Evolutionary conservation across 2,888 invertebrate genomes (phyloP), one percentile per base, ranked within the genome.

Genomic region (Trichacis sp.): DNA sequence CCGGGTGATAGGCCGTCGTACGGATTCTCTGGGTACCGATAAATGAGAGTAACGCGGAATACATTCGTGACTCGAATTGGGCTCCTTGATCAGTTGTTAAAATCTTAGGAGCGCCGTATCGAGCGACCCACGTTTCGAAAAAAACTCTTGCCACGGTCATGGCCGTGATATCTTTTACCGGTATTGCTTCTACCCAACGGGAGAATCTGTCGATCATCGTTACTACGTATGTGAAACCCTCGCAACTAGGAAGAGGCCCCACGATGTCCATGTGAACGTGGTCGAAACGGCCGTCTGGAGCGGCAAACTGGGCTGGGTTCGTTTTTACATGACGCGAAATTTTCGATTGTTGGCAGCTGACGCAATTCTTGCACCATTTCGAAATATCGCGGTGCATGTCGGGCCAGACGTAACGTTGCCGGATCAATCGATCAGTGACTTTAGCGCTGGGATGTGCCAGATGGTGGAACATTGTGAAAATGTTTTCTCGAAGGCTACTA

Each of bases 341-440:
- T 20, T 64, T 64, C 12, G 58, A 29, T 2, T 24, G 48, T 17
- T 64, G 64, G 12, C 52, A 64, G 3, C 9, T 15, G 3, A 49
- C 2, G 42, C 60, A 59, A 1, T 11, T 33, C 12, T 40, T 17
- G 1, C 50, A 12, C 50, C 49, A 45, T 1, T 18, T 40, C 0
- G 14, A 11, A 8, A 42, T 33, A n/a, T 64, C 30, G 4, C 14
- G 15, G 1, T 43, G 24, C 9, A 84, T 70, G 1, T 69, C 66
- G 0, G 80, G 81, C 83, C 81, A 83, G 0, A 83, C 74, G 49
- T 72, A 84, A 0, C 80, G 69, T 20, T 77, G 48, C 0, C 74
- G 49, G 0, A 83, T n/a, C n/a, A n/a, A n/a, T n/a, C n/a, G n/a
- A n/a, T n/a, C n/a, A n/a, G n/a, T n/a, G n/a, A n/a, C n/a, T 5